Base-by-base conservation (phyloP, 2,888 invertebrate genomes). In the Hybos culiciformis region DNA sequence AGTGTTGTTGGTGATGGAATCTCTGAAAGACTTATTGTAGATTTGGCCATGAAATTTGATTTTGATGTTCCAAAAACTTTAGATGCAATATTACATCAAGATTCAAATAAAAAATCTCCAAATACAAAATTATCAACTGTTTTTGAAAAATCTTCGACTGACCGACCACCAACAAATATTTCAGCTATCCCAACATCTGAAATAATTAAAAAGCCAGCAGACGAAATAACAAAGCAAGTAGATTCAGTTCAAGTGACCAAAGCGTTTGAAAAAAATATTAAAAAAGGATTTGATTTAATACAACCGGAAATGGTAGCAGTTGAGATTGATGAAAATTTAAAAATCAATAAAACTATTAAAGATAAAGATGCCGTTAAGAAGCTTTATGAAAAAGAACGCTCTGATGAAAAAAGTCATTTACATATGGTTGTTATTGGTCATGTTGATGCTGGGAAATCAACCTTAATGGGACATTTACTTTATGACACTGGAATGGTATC, bases 341-440 rank as follows among this genome's bases (percentile, higher is more conserved):
- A 18, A 5, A 48, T 44, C n/a, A 57, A 54, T 26, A 61, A 57
- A 42, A 55, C 61, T 5, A 56, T 60, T 3, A 64, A n/a, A n/a
- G n/a, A n/a, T n/a, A n/a, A n/a, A n/a, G n/a, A n/a, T n/a, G n/a
- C n/a, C n/a, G n/a, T n/a, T n/a, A n/a, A n/a, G n/a, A 55, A 62
- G 34, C 71, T 80, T 51, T 91, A 81, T 55, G 69, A 73, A 39
- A 79, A 75, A 54, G 84, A 86, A 58, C 75, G 90, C 51, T 80
- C 82, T 1, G 72, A 74, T n/a, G 76, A 76, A 14, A 94, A 94
- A 58, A 83, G 84, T 29, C 81, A 88, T 57, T 71, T 96, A 46
- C 90, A 94, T 60, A 78, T 96, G 69, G 87, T 93, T 48, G 88
- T 90, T 9, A 82, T 88, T 61, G 98, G 87, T 9, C 98, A 98